A percentile compares a stretch with the other conserved stretches of the same genome.
phyloP scores from a whole-genome alignment of 2,888 invertebrate genomes.

The Cosmia trapezina region DNA sequence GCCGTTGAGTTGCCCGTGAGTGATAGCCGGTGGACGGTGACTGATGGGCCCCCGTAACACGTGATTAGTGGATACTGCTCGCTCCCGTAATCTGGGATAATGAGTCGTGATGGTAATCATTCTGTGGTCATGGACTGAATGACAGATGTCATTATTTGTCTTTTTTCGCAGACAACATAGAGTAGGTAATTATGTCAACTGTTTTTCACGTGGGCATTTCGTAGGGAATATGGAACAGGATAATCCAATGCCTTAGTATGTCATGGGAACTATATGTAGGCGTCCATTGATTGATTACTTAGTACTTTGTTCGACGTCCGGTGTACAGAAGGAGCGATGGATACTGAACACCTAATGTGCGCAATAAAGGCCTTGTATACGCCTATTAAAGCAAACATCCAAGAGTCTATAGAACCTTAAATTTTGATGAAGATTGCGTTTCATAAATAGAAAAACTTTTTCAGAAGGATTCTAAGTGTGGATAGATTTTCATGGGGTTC shows the following conservation, averaged over 20 bases:
- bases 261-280: not conserved
- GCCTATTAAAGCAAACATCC: constrained; percentile 1
- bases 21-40: constrained; percentile 76
- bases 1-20: constrained; percentile 64
- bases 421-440: not conserved
- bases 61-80: constrained; percentile 85
- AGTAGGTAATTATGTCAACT: constrained; percentile 24
- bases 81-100: constrained; percentile 85
- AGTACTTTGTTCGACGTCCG: not conserved
- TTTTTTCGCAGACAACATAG: constrained; percentile 40
- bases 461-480: not conserved
- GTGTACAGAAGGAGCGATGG: not conserved
- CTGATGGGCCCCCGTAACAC: constrained; percentile 83
- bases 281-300: constrained; percentile 31
- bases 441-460: not conserved
- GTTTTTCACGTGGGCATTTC: constrained; percentile 9
- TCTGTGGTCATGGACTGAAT: constrained; percentile 64
- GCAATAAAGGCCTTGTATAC: not conserved
- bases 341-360: not conserved
- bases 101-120: constrained; percentile 78
- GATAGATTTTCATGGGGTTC: not conserved
- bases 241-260: constrained; percentile 5
- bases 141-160: constrained; percentile 65
- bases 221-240: constrained; percentile 14
- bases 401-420: not conserved